Conservation (phyloP, 2,888 invertebrate species). For the Ormyrus labotus region DNA sequence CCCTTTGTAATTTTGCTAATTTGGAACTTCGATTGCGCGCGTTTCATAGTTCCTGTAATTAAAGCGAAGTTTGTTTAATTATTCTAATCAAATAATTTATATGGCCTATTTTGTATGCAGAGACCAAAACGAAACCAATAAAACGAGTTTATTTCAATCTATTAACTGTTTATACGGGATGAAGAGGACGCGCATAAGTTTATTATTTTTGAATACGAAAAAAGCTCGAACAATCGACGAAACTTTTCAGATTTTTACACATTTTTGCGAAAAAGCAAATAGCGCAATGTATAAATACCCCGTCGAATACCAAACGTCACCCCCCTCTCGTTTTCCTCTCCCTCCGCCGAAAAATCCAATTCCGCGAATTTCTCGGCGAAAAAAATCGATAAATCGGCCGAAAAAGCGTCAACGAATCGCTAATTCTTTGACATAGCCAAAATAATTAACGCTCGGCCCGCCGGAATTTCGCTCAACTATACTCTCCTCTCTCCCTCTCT, state of each 20-base stretch:
- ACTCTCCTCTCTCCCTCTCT: too few relatives aligned
- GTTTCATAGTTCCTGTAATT: constrained; percentile 19
- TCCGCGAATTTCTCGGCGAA: background rate
- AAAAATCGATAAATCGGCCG: background rate
- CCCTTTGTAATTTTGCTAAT: constrained; percentile 30
- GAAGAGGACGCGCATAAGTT: too few relatives aligned
- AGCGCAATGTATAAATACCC: too few relatives aligned
- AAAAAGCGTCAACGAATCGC: background rate
- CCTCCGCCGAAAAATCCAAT: too few relatives aligned
- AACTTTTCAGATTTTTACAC: too few relatives aligned
- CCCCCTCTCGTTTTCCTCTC: too few relatives aligned
- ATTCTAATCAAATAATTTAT: constrained; percentile 37
- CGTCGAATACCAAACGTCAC: too few relatives aligned
- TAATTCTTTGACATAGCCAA: constrained; percentile 24
- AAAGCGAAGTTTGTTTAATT: constrained; percentile 24
- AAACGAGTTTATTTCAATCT: background rate
- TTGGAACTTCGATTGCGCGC: constrained; percentile 16
- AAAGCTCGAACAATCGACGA: too few relatives aligned
- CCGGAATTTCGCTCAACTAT: constrained; percentile 14
- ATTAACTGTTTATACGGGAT: too few relatives aligned
- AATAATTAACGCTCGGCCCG: constrained; percentile 20
- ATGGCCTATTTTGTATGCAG: constrained; percentile 7
- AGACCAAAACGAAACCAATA: constrained; percentile 20
- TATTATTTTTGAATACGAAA: too few relatives aligned
- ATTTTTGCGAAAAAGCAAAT: too few relatives aligned